Evolutionary conservation across 1,140 invertebrate species (phyloP), one percentile per base, ranked within the genome.

Genomic region (Drosophila carrolli): DNA sequence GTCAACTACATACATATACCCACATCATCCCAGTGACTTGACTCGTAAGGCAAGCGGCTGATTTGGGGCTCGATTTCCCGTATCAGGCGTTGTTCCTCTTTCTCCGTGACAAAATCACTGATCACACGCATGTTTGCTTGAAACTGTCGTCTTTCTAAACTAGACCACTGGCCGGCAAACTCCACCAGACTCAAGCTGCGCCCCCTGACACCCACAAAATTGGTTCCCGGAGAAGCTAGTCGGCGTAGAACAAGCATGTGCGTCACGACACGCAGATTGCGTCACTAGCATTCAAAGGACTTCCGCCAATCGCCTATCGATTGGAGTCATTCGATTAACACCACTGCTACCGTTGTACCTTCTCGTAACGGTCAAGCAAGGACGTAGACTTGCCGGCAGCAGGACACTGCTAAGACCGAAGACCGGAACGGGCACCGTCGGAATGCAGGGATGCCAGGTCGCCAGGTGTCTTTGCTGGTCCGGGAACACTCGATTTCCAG

Each of bases 21-120:
- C 93, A 98, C 98, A 95, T 99, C 95, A 93, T 99, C 99, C 98
- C 98, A 99, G 92, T 99, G 97, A 85, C 97, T 95, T 91, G 94
- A 95, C 93, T 99, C 97, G 93, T 99, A 99, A 91, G 96, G 94
- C 70, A 99, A 93, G 78, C 95, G 93, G 92, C 96, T 97, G 80
- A 99, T 94, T 71, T 97, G 96, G 0, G 97, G 97, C 73, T 99
- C 97, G 43, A 98, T 93, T 94, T 99, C 98, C 27, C 94, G 92
- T 0, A 98, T 83, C 5, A 99, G 91, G 2, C 91, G 86, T 0
- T 93, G 81, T 91, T 99, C 98, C 92, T 99, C 98, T 5, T 94
- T 92, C 63, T 94, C 93, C 6, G 93, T 95, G 1, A 99, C 93
- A 93, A 99, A 99, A 90, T 99, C 93, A 5, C 94, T 92, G 57